Conservation (phyloP, 2,113 vertebrate genomes). For the Catharus bicknelli region DNA sequence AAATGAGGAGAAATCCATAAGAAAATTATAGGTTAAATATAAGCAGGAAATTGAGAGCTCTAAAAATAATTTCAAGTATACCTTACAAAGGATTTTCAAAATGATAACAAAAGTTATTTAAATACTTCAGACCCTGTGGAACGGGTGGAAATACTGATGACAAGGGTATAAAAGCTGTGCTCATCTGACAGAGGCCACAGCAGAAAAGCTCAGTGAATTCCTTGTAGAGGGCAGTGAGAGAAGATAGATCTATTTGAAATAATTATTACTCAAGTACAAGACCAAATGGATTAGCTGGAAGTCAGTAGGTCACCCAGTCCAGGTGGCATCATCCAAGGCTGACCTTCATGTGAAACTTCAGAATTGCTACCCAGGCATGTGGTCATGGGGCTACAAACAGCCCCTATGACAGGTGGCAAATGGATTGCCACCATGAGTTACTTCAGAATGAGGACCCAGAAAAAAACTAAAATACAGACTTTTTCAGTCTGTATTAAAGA, state of each 20-base stretch:
- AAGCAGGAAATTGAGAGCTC: not conserved
- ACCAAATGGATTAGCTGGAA: not conserved
- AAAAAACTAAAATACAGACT: not conserved
- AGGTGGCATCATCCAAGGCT: not conserved
- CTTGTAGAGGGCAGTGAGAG: not conserved
- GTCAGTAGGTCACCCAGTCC: not conserved
- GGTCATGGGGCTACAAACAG: not conserved
- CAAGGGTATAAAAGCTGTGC: not conserved
- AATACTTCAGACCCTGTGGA: not conserved
- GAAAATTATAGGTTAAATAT: not conserved
- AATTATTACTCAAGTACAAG: not conserved
- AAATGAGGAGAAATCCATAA: not conserved
- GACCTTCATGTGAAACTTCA: not conserved
- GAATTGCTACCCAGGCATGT: not conserved
- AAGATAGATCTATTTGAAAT: not conserved
- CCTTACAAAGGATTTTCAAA: not conserved
- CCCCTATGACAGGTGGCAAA: not conserved
- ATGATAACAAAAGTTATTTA: not conserved
- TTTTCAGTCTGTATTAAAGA: not conserved
- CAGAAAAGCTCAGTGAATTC: not conserved
- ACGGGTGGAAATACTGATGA: not conserved
- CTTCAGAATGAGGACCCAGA: not conserved
- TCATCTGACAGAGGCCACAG: not conserved
- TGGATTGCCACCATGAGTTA: not conserved
- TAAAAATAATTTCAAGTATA: conserved; percentile 36